Conservation (phyloP, 2,888 invertebrate species). For the Gisinianus flammeolus region DNA sequence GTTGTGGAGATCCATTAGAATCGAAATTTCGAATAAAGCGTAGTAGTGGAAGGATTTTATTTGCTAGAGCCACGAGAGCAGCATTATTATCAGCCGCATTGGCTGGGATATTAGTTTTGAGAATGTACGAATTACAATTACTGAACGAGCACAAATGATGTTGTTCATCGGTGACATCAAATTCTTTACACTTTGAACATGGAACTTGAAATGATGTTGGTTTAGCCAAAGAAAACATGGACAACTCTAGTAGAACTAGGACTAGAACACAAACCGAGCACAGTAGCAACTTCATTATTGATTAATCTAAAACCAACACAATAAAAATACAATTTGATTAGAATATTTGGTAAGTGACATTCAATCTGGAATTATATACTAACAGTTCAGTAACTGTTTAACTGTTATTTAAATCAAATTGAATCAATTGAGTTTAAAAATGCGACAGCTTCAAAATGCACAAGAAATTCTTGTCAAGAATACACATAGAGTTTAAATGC, state of each 20-base stretch:
- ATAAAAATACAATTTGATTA: background rate
- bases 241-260: background rate
- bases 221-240: background rate
- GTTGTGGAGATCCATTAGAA: no score
- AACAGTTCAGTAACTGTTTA: no score
- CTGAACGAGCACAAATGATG: constrained; percentile 1
- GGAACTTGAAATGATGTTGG: background rate
- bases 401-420: no score
- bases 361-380: no score
- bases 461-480: no score
- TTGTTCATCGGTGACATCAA: background rate
- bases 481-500: no score
- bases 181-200: background rate
- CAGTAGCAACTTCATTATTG: background rate
- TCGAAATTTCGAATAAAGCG: no score
- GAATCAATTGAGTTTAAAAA: no score
- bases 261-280: background rate
- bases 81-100: background rate
- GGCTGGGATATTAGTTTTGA: background rate
- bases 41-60: background rate
- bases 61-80: background rate
- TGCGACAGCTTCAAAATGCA: no score
- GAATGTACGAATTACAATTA: background rate
- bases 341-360: background rate
- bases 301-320: background rate